Evolutionary conservation across 2,113 vertebrate species (phyloP).

Genomic region (Psittacula cyanocephala): DNA sequence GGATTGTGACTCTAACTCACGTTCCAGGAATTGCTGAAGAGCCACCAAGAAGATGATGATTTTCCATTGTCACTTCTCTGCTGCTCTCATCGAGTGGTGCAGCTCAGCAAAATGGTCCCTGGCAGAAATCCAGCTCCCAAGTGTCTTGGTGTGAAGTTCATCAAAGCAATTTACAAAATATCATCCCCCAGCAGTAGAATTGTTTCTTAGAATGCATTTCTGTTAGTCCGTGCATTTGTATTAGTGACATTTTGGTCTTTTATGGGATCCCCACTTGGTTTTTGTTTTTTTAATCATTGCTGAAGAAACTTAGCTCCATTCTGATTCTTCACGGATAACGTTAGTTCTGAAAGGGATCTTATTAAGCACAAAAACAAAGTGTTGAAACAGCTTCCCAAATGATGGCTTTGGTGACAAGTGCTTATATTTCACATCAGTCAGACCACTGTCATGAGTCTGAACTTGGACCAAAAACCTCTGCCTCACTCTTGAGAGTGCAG

Average conservation of each 20-base stretch:
- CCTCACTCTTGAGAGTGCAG: not conserved
- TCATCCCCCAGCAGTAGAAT: not conserved
- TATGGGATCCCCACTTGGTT: not conserved
- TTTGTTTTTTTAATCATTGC: not conserved
- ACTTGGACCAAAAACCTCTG: not conserved
- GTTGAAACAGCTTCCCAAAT: not conserved
- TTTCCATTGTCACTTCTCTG: not conserved
- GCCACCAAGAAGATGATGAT: not conserved
- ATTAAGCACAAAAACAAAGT: not conserved
- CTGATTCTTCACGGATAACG: not conserved
- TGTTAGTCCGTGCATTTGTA: not conserved
- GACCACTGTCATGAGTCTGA: not conserved
- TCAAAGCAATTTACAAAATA: not conserved
- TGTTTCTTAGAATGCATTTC: not conserved
- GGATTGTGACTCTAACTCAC: not conserved
- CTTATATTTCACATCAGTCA: not conserved
- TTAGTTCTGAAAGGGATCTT: not conserved
- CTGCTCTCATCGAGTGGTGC: not conserved
- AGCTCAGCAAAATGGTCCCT: not conserved
- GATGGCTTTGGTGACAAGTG: not conserved
- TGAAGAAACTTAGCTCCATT: not conserved
- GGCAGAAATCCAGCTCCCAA: not conserved
- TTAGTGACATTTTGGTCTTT: not conserved
- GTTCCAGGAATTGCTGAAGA: fast-evolving
- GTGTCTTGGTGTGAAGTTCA: not conserved